Conservation (phyloP, 2,888 invertebrate genomes). For the Drosophila histrio region DNA sequence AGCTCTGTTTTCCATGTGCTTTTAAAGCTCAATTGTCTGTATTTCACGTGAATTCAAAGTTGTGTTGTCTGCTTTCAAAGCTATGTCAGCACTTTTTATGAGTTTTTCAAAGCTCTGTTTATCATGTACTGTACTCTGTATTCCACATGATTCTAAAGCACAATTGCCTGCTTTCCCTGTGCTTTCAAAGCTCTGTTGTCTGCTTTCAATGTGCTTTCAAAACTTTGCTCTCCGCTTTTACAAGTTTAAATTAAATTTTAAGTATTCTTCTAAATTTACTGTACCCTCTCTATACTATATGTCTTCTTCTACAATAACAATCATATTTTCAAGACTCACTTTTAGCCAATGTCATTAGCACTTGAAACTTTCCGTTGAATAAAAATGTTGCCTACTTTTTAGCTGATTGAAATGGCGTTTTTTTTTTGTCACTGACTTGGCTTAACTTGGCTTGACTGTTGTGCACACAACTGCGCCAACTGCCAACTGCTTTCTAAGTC, state of each 20-base stretch:
- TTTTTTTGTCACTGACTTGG: neutral
- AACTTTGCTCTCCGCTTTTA: neutral
- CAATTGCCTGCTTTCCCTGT: neutral
- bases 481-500: neutral
- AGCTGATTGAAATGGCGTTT: constrained; percentile 44
- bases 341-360: constrained; percentile 18
- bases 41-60: no score
- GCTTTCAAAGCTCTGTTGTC: neutral
- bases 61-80: no score
- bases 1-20: neutral
- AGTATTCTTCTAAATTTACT: neutral
- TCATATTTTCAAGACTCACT: neutral
- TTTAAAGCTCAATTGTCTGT: neutral
- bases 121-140: no score
- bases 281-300: no score
- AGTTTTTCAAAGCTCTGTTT: neutral
- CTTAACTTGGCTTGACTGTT: neutral
- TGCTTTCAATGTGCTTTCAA: neutral
- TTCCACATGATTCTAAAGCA: neutral
- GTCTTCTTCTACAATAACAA: neutral
- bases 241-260: neutral
- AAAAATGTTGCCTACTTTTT: constrained; percentile 43
- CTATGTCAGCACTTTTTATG: no score
- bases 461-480: neutral
- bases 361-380: neutral